Evolutionary conservation across 2,113 vertebrate genomes (phyloP).

Genomic region (Forbesichthys agassizii): DNA sequence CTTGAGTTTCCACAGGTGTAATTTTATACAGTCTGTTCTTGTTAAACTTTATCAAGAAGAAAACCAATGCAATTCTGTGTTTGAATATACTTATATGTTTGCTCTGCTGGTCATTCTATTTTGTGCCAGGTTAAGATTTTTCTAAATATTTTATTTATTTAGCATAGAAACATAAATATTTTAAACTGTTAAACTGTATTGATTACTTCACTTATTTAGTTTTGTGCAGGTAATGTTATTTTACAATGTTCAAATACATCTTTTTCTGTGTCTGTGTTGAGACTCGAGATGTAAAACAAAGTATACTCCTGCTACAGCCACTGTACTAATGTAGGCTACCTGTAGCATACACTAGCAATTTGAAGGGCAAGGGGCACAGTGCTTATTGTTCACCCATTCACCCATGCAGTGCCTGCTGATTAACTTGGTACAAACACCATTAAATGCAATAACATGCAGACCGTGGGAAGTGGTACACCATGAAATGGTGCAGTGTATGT

Average conservation of each 20-base stretch:
- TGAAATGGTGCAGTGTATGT: constrained; percentile 41
- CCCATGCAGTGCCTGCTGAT: constrained; percentile 14
- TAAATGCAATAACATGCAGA: constrained; percentile 14
- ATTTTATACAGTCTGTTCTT: neutral
- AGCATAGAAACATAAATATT: no score
- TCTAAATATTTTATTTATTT: no score
- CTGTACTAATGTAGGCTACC: constrained; percentile 14
- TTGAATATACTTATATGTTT: neutral
- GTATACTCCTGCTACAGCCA: constrained; percentile 7
- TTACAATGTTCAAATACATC: neutral
- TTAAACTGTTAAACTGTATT: no score
- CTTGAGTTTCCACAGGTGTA: constrained; percentile 7
- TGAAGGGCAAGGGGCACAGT: neutral
- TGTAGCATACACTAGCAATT: neutral
- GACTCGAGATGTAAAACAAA: neutral
- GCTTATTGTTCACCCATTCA: constrained; percentile 14
- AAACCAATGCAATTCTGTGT: neutral
- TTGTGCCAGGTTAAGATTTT: no score
- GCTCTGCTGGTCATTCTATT: no score
- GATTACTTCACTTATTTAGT: neutral
- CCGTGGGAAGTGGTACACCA: constrained; percentile 32
- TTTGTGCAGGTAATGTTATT: neutral
- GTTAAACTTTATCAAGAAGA: no score
- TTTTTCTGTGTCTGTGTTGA: no score
- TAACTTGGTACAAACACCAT: neutral